These are phyloP conservation scores for Drosophila ambigua DNA, from an alignment of 1,140 invertebrate species.

Conservation along the genomic window DNA sequence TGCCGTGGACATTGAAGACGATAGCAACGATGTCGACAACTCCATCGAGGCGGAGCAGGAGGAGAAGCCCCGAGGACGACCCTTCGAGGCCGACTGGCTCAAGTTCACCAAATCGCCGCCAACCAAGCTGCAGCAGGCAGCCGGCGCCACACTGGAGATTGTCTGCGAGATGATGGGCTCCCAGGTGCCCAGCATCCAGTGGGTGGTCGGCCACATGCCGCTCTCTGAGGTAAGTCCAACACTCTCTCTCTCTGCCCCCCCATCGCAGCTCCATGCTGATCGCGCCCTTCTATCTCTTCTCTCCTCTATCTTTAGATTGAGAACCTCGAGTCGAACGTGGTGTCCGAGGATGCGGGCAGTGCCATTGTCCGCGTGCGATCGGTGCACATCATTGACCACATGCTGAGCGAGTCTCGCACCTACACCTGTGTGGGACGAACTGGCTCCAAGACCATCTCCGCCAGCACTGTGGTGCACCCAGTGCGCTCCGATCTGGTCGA, in stretches of 20 bases:
- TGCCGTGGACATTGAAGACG: constrained; percentile 73
- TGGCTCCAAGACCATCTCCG: constrained; percentile 85
- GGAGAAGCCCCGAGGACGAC: constrained; percentile 43
- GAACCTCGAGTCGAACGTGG: constrained; percentile 84
- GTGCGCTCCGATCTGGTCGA: constrained; percentile 34
- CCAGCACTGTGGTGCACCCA: constrained; percentile 85
- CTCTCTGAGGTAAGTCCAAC: constrained; percentile 85
- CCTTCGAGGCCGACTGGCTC: constrained; percentile 84
- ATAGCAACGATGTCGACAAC: constrained; percentile 75
- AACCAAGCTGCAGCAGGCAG: constrained; percentile 74
- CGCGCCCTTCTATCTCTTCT: not conserved
- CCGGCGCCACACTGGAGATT: constrained; percentile 86
- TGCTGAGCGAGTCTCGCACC: constrained; percentile 62
- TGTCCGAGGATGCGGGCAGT: constrained; percentile 84
- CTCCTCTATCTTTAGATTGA: constrained; percentile 48
- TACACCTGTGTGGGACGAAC: constrained; percentile 90
- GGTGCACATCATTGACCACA: constrained; percentile 85
- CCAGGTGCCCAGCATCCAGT: constrained; percentile 88
- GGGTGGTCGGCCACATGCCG: constrained; percentile 87
- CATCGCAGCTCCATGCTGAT: not conserved
- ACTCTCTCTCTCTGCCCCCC: not conserved
- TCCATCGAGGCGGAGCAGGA: constrained; percentile 64
- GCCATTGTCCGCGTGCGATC: constrained; percentile 87
- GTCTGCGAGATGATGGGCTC: constrained; percentile 88
- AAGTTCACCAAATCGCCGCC: constrained; percentile 84